Evolutionary conservation across 1,140 invertebrate genomes (phyloP), one percentile per base, ranked within the genome.

Genomic region (Pinna nobilis): DNA sequence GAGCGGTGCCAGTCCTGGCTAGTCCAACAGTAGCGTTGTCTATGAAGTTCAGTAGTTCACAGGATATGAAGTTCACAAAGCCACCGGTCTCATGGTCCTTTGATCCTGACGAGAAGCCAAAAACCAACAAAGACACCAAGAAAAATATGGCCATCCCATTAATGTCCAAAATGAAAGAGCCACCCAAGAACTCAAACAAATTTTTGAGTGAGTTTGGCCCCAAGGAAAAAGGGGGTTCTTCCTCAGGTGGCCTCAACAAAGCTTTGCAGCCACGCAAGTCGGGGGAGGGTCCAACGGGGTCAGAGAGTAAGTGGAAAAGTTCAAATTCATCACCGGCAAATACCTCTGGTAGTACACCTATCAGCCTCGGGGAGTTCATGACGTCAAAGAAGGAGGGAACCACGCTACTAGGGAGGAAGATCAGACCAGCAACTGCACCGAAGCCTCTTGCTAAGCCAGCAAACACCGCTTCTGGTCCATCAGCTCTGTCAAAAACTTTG

Each of bases 401-500:
- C 4, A 13, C 63, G 13, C 20, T 51, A 20, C 25, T 44, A 41
- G 55, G 55, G 55, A 63, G 44, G 39, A 69, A 47, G n/a, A 53
- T 59, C 1, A 74, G 53, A 30, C 65, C 49, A 3, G 18, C 28
- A 33, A 15, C 41, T 7, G 30, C 23, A 20, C 20, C 68, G 53
- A 37, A 51, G 23, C 57, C 23, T 3, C 68, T 35, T 30, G 25
- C 30, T 23, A 28, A 28, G 0, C 25, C 28, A n/a, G 37, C 63
- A 33, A 49, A 32, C 3, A 59, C 20, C 3, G 37, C 23, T 33
- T n/a, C 33, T 59, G 39, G 53, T 2, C 35, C 63, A 13, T 28
- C 64, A n/a, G 77, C 66, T 20, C 59, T 81, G 50, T 78, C 79
- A 4, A 81, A 78, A 72, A 81, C 79, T 49, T 53, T 81, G 47